Base-by-base conservation (phyloP, 2,888 invertebrate genomes). In the Auanema freiburgensis region DNA sequence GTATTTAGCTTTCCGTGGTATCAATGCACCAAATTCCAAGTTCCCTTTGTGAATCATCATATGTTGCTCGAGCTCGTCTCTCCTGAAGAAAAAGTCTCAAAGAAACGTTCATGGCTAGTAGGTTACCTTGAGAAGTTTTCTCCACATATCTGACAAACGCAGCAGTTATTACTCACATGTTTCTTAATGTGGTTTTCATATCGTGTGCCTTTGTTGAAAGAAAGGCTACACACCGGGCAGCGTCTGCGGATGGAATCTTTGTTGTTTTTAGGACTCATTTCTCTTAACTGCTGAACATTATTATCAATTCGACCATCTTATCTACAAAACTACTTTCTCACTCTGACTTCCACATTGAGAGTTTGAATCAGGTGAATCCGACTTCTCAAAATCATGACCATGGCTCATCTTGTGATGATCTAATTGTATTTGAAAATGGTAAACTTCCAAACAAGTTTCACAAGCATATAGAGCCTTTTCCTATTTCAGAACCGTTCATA, bases 71-170 rank as follows among this genome's bases (percentile, higher is more conserved):
- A 60, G 21, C 8, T 60, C 60, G 14, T 60, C 60, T 54, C 55
- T 8, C 18, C 60, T 60, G n/a, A 21, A 60, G 23, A 6, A 1
- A 16, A n/a, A 21, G 23, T 56, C 11, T 46, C 21, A 10, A 46
- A 5, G 21, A 16, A 18, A 43, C 12, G n/a, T 12, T 12, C 43
- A 43, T n/a, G n/a, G 43, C 43, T 12, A 21, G 21, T 5, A 18
- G 16, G 21, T 46, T 6, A 62, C 62, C 62, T 44, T 16, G 42
- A 24, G 24, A 62, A 62, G 41, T 51, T 57, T 25, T 18, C 24
- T n/a, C 62, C 62, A 50, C 62, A 62, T 8, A 62, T 62, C 41
- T 62, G 62, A 42, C 62, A 62, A 24, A 50, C 40, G 41, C 62
- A 62, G n/a, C 57, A 57, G 57, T 51, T 57, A 2, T 55, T 57